Conservation (phyloP, 2,113 vertebrate species). For the Caretta caretta region DNA sequence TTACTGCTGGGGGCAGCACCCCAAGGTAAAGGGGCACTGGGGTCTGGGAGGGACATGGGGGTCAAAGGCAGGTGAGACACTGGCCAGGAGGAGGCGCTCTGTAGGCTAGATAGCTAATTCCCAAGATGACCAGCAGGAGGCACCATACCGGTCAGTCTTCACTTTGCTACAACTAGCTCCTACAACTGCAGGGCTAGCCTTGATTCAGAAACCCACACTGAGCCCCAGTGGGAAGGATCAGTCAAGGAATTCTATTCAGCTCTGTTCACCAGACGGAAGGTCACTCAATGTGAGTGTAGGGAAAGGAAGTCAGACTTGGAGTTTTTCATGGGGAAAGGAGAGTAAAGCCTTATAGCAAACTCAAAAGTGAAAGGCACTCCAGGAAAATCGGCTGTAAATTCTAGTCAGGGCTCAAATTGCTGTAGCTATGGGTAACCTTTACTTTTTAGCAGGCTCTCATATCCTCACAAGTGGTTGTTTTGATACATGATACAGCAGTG, state of each 20-base stretch:
- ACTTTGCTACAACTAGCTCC: background rate
- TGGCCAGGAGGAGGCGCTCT: no score
- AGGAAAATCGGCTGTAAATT: background rate
- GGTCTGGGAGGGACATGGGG: no score
- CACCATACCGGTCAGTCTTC: no score
- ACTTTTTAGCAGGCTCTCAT: constrained; percentile 31
- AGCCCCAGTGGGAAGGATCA: background rate
- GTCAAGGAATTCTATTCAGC: background rate
- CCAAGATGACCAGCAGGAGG: no score
- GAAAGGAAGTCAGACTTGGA: background rate
- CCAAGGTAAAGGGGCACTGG: no score
- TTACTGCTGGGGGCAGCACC: no score
- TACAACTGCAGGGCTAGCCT: background rate
- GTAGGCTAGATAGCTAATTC: no score
- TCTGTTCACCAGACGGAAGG: background rate
- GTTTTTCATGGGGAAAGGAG: background rate
- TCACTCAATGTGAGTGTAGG: background rate
- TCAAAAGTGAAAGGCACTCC: background rate
- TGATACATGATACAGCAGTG: constrained; percentile 60
- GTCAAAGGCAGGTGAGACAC: no score
- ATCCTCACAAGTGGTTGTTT: constrained; percentile 59
- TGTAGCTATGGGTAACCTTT: constrained; percentile 36
- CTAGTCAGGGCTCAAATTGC: background rate
- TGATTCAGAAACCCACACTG: background rate
- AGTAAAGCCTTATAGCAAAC: background rate